These are phyloP conservation scores for Junco hyemalis DNA, from an alignment of 2,113 vertebrate genomes.

Conservation along the genomic window DNA sequence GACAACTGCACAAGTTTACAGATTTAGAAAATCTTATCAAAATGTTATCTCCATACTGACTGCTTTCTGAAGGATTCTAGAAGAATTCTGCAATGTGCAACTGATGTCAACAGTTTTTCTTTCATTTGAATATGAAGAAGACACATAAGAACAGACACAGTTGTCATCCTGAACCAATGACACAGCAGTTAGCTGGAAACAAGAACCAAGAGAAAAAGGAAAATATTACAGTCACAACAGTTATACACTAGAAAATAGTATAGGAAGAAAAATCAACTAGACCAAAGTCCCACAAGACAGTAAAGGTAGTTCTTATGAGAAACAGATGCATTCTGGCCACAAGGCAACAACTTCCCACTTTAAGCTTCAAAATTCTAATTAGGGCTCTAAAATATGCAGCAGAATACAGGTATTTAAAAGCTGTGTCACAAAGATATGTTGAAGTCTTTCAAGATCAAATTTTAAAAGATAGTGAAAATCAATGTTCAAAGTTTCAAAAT, in stretches of 20 bases:
- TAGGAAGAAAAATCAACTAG: neutral
- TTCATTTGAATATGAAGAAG: neutral
- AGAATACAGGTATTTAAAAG: neutral
- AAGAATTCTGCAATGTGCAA: neutral
- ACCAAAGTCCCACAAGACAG: neutral
- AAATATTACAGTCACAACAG: neutral
- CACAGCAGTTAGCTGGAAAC: neutral
- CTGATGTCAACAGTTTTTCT: neutral
- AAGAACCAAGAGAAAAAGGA: neutral
- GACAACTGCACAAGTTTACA: neutral
- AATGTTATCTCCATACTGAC: neutral
- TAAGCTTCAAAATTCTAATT: neutral
- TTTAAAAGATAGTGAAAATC: neutral
- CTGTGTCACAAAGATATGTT: neutral
- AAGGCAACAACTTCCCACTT: neutral
- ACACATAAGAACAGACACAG: accelerated
- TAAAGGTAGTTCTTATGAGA: neutral
- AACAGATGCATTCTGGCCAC: neutral
- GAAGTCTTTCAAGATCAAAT: neutral
- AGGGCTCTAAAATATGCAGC: neutral
- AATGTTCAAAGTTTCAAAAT: neutral
- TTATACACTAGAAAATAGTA: neutral
- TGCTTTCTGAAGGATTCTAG: neutral
- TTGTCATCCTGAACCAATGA: neutral
- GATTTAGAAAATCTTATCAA: neutral